These are phyloP conservation scores for Cheirogaleus major DNA, from an alignment of 2,797 vertebrate species.

Conservation along the genomic window DNA sequence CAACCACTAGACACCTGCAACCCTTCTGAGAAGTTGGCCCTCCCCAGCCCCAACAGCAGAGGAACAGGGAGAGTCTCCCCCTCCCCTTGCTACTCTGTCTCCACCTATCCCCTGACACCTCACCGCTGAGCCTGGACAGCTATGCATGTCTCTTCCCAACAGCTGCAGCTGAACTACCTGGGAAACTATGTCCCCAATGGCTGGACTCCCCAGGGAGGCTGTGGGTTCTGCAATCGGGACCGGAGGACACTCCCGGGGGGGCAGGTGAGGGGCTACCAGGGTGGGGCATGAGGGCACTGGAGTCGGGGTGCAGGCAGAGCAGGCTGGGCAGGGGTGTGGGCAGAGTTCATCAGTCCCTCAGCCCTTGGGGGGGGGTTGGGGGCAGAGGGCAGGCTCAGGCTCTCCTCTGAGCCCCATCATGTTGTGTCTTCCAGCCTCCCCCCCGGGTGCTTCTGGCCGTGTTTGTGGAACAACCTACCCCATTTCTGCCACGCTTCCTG, in stretches of 20 bases:
- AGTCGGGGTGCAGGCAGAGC: background rate
- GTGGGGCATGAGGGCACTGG: background rate
- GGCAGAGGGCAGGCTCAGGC: background rate
- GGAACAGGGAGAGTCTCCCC: background rate
- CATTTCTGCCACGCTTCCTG: slow-evolving; percentile 93
- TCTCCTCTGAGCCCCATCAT: background rate
- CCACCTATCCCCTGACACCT: background rate
- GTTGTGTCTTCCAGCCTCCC: slow-evolving; percentile 74
- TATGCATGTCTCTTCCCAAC: background rate
- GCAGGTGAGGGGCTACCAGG: slow-evolving; percentile 76
- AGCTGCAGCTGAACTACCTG: slow-evolving; percentile 94
- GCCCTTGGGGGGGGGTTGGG: background rate
- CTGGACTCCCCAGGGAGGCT: slow-evolving; percentile 92
- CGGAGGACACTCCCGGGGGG: slow-evolving; percentile 83
- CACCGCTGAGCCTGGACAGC: background rate
- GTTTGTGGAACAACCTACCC: slow-evolving; percentile 91
- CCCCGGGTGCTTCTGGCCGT: slow-evolving; percentile 89
- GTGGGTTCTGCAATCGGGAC: slow-evolving; percentile 87
- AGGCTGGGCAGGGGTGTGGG: background rate
- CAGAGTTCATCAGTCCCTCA: background rate
- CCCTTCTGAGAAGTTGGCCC: background rate
- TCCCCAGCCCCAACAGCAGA: background rate
- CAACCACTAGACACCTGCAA: background rate
- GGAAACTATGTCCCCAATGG: slow-evolving; percentile 93
- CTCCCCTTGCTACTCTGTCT: background rate